Percentiles rank a stretch among this genome's conserved stretches.
Evolutionary conservation across 2,797 vertebrate species (phyloP).

Genomic region (Sebastes taczanowskii): DNA sequence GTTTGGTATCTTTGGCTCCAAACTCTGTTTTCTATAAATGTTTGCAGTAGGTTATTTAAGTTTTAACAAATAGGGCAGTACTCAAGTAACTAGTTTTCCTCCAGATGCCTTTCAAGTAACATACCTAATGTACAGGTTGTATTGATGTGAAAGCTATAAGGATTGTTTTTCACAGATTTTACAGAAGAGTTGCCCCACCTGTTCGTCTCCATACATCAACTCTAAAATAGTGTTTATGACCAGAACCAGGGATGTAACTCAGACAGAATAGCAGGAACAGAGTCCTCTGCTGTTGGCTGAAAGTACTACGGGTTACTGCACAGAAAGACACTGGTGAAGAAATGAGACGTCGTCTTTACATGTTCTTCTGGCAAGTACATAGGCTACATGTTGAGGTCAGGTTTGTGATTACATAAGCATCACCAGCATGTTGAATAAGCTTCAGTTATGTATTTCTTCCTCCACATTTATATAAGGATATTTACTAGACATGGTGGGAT

Average conservation of each 20-base stretch:
- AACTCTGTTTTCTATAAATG: not conserved
- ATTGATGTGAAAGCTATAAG: not conserved
- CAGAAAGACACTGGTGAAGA: not conserved
- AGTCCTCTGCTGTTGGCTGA: conserved; percentile 67
- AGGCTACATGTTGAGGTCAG: not conserved
- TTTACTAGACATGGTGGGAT: not conserved
- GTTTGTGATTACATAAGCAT: not conserved
- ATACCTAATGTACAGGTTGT: not conserved
- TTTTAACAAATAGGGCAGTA: not conserved
- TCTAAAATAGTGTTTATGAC: conserved; percentile 24
- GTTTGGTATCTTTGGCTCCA: not conserved
- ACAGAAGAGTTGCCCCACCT: not conserved
- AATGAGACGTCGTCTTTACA: not conserved
- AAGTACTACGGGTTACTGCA: conserved; percentile 45
- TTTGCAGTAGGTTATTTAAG: not conserved
- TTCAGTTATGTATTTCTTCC: not conserved
- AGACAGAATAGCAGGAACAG: conserved; percentile 44
- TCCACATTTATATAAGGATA: not conserved
- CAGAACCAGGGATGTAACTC: not conserved
- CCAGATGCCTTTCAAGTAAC: not conserved
- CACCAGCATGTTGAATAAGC: not conserved
- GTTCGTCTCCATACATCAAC: conserved; percentile 10
- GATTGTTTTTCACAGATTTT: not conserved
- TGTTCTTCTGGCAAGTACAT: not conserved
- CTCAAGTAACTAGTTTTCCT: not conserved